Base-by-base conservation (phyloP, 2,888 invertebrate genomes). In the Plutella xylostella region DNA sequence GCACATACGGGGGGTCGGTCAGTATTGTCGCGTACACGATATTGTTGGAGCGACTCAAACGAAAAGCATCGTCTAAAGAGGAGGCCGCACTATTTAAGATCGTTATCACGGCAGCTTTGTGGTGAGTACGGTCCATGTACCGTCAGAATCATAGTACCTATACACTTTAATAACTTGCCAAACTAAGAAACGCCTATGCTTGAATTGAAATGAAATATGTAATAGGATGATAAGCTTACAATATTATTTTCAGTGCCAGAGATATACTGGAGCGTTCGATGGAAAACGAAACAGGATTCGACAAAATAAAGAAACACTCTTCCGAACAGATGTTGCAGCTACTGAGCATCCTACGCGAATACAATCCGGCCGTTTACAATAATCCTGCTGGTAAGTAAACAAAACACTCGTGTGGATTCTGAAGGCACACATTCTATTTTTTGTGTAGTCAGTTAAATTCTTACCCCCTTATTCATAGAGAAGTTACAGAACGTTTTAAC, bases 251-350 rank as follows among this genome's bases (percentile, higher is more conserved):
- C 46, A 77, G 75, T 42, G 73, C 87, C 2, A 83, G 88, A 25
- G 79, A 76, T 51, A 45, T 86, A 12, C 63, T 92, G n/a, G 56
- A 85, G 1, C 52, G 73, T 1, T 68, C 80, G 14, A 85, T 92
- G 86, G 52, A 55, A 20, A 54, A 63, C 4, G 62, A 71, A 0
- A 55, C 47, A 1, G 83, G 84, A 1, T 72, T 72, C 22, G 62
- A 84, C 0, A 72, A 69, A 55, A 86, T 92, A 17, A 41, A 78
- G 3, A 80, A 77, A 55, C 87, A 85, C 68, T 89, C 91, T 0
- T 88, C 90, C 0, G 77, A 88, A 14, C 92, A 92, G 76, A 63
- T 95, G 0, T 53, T 79, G 3, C 63, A 83, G 30, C 65, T 96
- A 25, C 64, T 94, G 2, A 68, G 84, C 0, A 74, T 90, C 48